A percentile compares a stretch with the other conserved stretches of the same genome.
Evolutionary conservation across 2,113 vertebrate species (phyloP).

Genomic region (Murina feae): DNA sequence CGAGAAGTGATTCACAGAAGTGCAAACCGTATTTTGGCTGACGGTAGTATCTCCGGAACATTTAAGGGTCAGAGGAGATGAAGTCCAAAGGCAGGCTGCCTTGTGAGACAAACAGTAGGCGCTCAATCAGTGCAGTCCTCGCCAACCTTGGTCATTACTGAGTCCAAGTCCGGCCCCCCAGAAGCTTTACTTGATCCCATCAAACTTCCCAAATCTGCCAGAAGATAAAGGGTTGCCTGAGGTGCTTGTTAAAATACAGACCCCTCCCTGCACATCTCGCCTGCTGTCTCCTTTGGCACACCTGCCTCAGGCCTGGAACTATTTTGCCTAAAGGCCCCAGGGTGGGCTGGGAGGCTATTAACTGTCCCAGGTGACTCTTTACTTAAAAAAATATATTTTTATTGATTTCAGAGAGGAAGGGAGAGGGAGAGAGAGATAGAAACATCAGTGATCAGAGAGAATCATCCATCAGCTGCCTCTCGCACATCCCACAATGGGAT

Average conservation of each 20-base stretch:
- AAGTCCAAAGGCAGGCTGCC: background rate
- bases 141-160: background rate
- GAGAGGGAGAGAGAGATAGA: too few relatives aligned
- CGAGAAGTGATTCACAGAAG: background rate
- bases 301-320: background rate
- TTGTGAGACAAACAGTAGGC: background rate
- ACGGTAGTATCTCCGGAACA: background rate
- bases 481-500: too few relatives aligned
- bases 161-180: background rate
- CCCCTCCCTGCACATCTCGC: background rate
- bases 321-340: background rate
- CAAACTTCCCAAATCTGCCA: background rate
- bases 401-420: too few relatives aligned
- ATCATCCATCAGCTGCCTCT: too few relatives aligned
- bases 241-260: background rate
- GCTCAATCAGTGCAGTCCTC: background rate
- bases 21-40: rapidly evolving
- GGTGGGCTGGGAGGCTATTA: background rate
- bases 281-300: background rate
- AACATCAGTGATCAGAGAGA: too few relatives aligned
- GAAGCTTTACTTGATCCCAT: background rate
- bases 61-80: background rate
- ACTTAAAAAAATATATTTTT: too few relatives aligned
- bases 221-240: background rate
- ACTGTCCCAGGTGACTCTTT: background rate